Conservation (phyloP, 2,113 vertebrate species). For the Myxocyprinus asiaticus region DNA sequence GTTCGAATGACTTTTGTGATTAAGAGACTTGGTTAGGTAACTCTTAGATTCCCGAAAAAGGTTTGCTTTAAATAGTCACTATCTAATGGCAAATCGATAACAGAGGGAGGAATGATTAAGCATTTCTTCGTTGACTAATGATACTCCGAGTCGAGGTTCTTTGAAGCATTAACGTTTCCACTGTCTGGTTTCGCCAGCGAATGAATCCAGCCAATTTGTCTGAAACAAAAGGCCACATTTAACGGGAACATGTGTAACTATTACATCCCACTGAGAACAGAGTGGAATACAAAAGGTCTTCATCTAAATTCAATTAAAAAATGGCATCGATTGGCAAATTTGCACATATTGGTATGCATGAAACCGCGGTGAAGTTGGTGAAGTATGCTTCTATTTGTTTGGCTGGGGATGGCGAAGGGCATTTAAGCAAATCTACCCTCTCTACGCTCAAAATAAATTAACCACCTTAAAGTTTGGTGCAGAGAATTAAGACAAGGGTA, state of each 20-base stretch:
- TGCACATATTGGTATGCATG: constrained; percentile 63
- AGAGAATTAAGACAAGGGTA: constrained; percentile 55
- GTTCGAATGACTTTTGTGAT: constrained; percentile 34
- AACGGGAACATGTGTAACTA: constrained; percentile 44
- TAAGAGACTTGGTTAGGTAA: constrained; percentile 37
- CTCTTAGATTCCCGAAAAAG: constrained; percentile 34
- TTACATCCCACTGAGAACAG: constrained; percentile 56
- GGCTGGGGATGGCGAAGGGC: constrained; percentile 59
- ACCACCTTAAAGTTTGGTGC: too few relatives aligned
- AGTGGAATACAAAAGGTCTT: constrained; percentile 67
- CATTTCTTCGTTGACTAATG: constrained; percentile 73
- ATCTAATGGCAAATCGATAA: constrained; percentile 58
- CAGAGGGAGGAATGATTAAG: constrained; percentile 70
- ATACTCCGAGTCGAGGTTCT: constrained; percentile 58
- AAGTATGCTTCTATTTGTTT: constrained; percentile 60
- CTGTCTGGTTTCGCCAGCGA: constrained; percentile 40
- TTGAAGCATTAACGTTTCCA: constrained; percentile 52
- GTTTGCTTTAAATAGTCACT: constrained; percentile 47
- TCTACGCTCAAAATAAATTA: constrained; percentile 65
- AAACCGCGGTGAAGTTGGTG: constrained; percentile 57
- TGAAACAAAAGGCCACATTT: constrained; percentile 48
- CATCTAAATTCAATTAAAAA: constrained; percentile 75
- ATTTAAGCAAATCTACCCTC: constrained; percentile 52
- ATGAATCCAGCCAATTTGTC: too few relatives aligned
- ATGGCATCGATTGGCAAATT: constrained; percentile 64